Conservation (phyloP, 2,888 invertebrate genomes). For the Tiphia femorata region DNA sequence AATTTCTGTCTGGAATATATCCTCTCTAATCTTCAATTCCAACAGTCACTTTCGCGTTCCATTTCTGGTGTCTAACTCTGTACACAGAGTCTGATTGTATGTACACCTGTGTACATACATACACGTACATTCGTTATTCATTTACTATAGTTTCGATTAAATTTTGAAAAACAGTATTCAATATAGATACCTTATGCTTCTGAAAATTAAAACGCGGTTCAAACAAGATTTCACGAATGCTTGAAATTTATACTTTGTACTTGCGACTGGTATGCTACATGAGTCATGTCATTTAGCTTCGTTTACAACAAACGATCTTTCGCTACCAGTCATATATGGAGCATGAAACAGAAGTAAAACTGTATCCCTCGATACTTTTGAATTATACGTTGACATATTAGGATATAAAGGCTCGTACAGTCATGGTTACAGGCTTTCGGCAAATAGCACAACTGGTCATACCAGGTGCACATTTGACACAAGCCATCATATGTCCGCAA, state of each 20-base stretch:
- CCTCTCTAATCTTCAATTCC: too few species aligned
- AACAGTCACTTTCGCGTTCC: too few species aligned
- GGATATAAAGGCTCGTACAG: conserved; percentile 75
- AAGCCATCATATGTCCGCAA: conserved; percentile 94
- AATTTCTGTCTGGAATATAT: too few species aligned
- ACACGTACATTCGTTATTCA: too few species aligned
- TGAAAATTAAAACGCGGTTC: too few species aligned
- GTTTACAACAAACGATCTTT: conserved; percentile 17
- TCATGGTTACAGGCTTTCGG: conserved; percentile 79
- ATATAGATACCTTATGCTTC: too few species aligned
- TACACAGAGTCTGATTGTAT: too few species aligned
- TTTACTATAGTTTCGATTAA: too few species aligned
- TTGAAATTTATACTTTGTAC: conserved; percentile 46
- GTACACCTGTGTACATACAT: too few species aligned
- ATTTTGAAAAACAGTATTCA: too few species aligned
- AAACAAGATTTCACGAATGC: too few species aligned
- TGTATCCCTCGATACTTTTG: conserved; percentile 13
- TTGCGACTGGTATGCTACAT: conserved; percentile 57
- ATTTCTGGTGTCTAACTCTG: too few species aligned
- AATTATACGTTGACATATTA: conserved; percentile 50
- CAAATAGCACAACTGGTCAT: conserved; percentile 91
- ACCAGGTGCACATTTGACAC: conserved; percentile 90
- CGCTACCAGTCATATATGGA: conserved; percentile 33
- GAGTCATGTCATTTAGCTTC: conserved; percentile 63
- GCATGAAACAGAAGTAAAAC: conserved; percentile 24